Conservation (phyloP, 2,888 invertebrate species). For the Clepsis dumicolana region DNA sequence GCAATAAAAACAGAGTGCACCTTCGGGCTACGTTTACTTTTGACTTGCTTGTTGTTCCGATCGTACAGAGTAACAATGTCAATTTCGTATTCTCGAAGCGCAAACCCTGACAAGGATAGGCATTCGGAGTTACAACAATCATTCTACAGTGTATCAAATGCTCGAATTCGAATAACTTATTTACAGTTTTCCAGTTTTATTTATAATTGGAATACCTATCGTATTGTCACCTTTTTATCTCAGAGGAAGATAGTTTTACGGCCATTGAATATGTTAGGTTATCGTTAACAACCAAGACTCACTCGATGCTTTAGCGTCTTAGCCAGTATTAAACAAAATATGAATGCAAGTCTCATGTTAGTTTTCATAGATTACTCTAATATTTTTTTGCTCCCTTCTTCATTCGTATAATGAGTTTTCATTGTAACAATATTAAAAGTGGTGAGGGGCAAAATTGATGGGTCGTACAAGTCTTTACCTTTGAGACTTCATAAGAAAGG, state of each 20-base stretch:
- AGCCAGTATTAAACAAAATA: too few relatives aligned
- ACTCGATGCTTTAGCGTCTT: too few relatives aligned
- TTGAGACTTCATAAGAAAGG: conserved; percentile 4
- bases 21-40: conserved; percentile 5
- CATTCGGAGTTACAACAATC: background rate
- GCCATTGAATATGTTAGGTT: background rate
- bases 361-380: too few relatives aligned
- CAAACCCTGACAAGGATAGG: background rate
- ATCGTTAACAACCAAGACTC: too few relatives aligned
- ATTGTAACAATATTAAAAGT: conserved; percentile 1
- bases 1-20: conserved; percentile 17
- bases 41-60: background rate
- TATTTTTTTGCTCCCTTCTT: background rate
- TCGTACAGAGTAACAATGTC: background rate
- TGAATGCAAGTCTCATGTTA: too few relatives aligned
- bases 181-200: background rate
- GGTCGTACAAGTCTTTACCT: conserved; percentile 4
- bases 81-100: background rate
- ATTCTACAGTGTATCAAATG: background rate
- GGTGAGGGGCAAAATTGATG: background rate
- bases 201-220: background rate
- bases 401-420: background rate
- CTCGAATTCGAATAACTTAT: background rate
- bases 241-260: background rate
- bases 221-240: background rate